Base-by-base conservation (phyloP, 2,113 vertebrate species). In the Toxostoma redivivum region DNA sequence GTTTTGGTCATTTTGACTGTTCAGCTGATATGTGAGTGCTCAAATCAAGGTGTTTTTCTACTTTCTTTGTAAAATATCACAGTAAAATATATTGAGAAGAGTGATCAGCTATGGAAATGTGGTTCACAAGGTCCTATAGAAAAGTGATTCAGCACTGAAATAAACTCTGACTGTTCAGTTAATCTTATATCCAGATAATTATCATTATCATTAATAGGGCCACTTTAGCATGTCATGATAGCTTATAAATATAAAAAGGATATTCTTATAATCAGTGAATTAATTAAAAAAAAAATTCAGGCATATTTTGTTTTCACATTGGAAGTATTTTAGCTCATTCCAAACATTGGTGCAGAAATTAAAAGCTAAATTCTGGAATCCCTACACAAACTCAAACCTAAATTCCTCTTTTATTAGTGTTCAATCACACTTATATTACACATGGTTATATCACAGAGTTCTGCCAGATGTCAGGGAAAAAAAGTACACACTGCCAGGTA, bases 331-430 rank as follows among this genome's bases (percentile, higher is more conserved):
- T 71, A 85, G 28, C 31, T 82, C 45, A 70, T 30, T 84, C 33
- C 72, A 91, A 86, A 77, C 11, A 30, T 33, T 91, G 72, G 11
- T 38, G 38, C 51, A 92, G 77, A 86, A 94, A 81, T 84, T 62
- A 81, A 78, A 92, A 89, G 30, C 38, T 81, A 58, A 76, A 12
- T 86, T 56, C 42, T 89, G 56, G 64, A 78, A 95, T 84, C 60
- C 24, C 50, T 35, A 58, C 47, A 79, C 27, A 82, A 83, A 86
- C n/a, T 7, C 65, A 95, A 83, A 10, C 69, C 7, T 10, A 37
- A 89, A 96, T 91, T 81, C 65, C 48, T 67, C 53, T 81, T 96
- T 94, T 85, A 81, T 92, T 74, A 51, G 37, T 72, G 13, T 67
- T 90, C 69, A 44, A 8, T 91, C 5, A 6, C 84, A 74, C 38